A percentile compares a stretch with the other conserved stretches of the same genome.
phyloP scores from a whole-genome alignment of 2,797 vertebrate species.

The Bradypus variegatus region DNA sequence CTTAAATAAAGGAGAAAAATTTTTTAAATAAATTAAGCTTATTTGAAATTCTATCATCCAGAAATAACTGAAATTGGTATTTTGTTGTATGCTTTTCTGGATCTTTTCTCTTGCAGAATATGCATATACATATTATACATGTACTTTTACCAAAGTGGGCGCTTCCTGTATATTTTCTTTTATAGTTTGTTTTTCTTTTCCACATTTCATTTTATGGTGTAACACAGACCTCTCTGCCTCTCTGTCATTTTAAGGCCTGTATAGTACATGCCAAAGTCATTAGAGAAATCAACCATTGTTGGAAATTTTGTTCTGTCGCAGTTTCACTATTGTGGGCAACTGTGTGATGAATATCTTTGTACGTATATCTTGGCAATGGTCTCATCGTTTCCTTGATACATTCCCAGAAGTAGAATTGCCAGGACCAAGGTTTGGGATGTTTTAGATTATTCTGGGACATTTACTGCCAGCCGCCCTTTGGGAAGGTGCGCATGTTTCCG shows the following conservation, averaged over 20 bases:
- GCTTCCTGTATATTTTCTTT: not conserved
- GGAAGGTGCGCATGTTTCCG: not conserved
- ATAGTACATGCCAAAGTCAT: too few relatives aligned
- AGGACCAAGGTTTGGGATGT: slow-evolving; percentile 1
- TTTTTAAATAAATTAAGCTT: slow-evolving; percentile 8
- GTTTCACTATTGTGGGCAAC: not conserved
- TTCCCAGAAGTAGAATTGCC: not conserved
- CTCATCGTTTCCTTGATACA: not conserved
- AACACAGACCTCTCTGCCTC: not conserved
- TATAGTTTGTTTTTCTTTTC: not conserved
- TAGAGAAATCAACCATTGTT: not conserved
- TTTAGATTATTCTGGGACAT: not conserved
- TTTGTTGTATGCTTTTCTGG: not conserved
- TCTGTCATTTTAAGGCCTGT: not conserved
- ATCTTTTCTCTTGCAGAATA: not conserved
- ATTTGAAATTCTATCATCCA: not conserved
- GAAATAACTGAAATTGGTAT: not conserved
- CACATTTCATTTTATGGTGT: not conserved
- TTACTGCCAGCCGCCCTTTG: not conserved
- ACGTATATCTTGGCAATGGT: not conserved
- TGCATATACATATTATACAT: too few relatives aligned
- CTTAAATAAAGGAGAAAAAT: not conserved
- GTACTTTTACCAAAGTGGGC: not conserved
- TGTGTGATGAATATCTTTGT: not conserved
- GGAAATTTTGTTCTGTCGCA: not conserved